Percentiles rank a stretch among this genome's conserved stretches.
These are phyloP conservation scores for Drosophila incognita DNA, from an alignment of 2,888 invertebrate genomes.

Conservation along the genomic window DNA sequence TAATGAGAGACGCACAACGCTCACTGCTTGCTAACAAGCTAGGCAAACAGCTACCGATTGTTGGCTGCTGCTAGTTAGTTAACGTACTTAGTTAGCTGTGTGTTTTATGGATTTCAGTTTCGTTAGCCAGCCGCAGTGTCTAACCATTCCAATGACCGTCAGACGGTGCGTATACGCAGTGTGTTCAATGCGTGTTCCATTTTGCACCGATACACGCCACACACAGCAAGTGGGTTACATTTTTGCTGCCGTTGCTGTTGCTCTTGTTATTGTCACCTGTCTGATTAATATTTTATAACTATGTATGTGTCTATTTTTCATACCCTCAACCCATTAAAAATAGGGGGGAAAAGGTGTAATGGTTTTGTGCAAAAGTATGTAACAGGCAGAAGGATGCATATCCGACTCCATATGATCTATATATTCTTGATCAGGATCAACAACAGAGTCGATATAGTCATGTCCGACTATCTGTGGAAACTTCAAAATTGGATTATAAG, in stretches of 20 bases:
- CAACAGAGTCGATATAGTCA: not conserved
- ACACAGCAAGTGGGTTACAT: slow-evolving; percentile 48
- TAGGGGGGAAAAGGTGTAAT: not conserved
- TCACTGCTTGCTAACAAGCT: slow-evolving; percentile 61
- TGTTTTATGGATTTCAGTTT: slow-evolving; percentile 7
- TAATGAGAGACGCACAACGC: slow-evolving; percentile 34
- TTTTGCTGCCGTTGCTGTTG: slow-evolving; percentile 39
- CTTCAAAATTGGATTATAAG: not conserved
- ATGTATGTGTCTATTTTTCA: not conserved
- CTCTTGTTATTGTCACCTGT: slow-evolving; percentile 79
- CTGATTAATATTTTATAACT: slow-evolving; percentile 69
- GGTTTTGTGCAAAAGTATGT: not conserved
- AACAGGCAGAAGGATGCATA: not conserved
- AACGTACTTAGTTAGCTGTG: slow-evolving; percentile 43
- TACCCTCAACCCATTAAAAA: not conserved
- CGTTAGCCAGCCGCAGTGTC: slow-evolving; percentile 16
- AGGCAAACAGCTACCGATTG: slow-evolving; percentile 61
- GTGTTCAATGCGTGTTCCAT: slow-evolving; percentile 65
- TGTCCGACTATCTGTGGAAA: not conserved
- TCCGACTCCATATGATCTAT: not conserved
- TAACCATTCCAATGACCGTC: slow-evolving; percentile 58
- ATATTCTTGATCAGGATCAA: not conserved
- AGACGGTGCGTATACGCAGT: slow-evolving; percentile 71
- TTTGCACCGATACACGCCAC: slow-evolving; percentile 55
- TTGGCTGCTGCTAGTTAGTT: slow-evolving; percentile 53